A percentile compares a stretch with the other conserved stretches of the same genome.
phyloP scores from a whole-genome alignment of 2,113 vertebrate genomes.

The Calyptomena viridis region DNA sequence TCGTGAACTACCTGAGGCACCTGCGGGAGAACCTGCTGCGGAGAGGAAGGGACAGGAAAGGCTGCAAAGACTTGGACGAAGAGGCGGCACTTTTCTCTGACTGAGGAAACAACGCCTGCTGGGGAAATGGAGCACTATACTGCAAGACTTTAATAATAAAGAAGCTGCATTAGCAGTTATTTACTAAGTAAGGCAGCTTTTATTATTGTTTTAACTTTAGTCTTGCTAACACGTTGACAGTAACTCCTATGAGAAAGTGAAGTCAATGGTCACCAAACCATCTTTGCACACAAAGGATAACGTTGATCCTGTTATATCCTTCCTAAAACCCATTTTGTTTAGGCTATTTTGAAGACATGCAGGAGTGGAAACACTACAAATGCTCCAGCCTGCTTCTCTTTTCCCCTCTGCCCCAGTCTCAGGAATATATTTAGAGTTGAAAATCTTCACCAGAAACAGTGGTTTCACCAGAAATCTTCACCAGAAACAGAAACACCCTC shows the following conservation, averaged over 20 bases:
- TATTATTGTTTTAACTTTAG: neutral
- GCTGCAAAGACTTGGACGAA: neutral
- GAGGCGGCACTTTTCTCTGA: neutral
- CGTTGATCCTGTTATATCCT: neutral
- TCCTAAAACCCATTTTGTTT: neutral
- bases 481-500: neutral
- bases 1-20: neutral
- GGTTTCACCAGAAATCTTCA: too few relatives aligned
- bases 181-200: neutral
- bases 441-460: neutral
- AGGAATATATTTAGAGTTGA: neutral
- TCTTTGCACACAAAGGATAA: rapidly evolving
- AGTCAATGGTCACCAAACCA: neutral
- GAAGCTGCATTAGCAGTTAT: too few relatives aligned
- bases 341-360: neutral
- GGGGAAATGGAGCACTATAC: neutral
- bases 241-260: neutral
- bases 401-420: neutral
- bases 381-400: rapidly evolving
- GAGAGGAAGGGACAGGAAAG: neutral
- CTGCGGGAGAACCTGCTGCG: neutral
- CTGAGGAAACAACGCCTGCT: neutral
- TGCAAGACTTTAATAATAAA: too few relatives aligned
- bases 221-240: neutral
- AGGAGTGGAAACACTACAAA: neutral